Conservation (phyloP, 2,113 vertebrate species). For the Cariama cristata region DNA sequence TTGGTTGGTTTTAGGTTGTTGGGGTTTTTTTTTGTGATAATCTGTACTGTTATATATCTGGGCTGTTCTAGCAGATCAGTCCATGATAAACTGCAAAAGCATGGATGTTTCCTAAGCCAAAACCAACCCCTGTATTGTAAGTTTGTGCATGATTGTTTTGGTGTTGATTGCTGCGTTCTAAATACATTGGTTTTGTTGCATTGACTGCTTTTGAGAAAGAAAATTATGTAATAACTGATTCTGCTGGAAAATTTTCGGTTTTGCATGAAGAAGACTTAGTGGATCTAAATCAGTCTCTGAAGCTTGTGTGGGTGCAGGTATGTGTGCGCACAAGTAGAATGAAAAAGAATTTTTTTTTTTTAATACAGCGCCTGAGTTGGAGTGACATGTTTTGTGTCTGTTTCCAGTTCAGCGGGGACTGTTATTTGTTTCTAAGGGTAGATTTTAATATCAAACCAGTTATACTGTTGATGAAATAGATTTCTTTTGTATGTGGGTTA, state of each 20-base stretch:
- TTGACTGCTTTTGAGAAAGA: not conserved
- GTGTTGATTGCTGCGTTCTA: not conserved
- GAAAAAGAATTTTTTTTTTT: not conserved
- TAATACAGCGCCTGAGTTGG: conserved; percentile 16
- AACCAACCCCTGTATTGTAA: not conserved
- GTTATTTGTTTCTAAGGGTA: not conserved
- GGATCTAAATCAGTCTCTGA: conserved; percentile 32
- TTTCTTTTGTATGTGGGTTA: not conserved
- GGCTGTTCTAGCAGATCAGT: not conserved
- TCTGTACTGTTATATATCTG: not conserved
- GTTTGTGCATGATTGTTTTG: not conserved
- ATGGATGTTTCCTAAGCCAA: not conserved
- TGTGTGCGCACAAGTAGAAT: not conserved
- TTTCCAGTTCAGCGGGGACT: not conserved
- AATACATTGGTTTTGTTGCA: not conserved
- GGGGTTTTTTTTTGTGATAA: not conserved
- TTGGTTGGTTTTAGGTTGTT: not conserved
- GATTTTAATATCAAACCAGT: not conserved
- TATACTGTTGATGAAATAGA: not conserved
- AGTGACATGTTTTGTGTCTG: not conserved
- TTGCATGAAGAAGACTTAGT: conserved; percentile 1
- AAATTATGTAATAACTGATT: not conserved
- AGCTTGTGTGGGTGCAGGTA: conserved; percentile 61
- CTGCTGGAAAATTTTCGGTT: not conserved
- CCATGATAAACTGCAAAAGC: conserved; percentile 2